Percentiles rank a stretch among this genome's conserved stretches.
Conservation (phyloP, 2,888 invertebrate genomes). For the Lapara coniferarum region DNA sequence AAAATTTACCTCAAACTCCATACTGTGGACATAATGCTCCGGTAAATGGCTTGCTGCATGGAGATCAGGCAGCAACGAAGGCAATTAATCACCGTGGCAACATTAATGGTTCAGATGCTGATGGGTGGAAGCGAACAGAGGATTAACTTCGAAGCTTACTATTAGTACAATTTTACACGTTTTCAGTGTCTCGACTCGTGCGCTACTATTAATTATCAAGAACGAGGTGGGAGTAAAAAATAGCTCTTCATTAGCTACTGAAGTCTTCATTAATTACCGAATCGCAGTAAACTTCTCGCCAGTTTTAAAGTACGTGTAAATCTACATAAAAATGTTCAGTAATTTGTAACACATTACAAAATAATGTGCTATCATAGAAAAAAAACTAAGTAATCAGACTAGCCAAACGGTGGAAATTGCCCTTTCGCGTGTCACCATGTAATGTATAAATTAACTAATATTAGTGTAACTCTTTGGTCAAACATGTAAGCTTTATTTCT, state of each 20-base stretch:
- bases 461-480: conserved; percentile 36
- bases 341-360: conserved; percentile 29
- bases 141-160: conserved; percentile 1
- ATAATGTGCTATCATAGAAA: conserved; percentile 30
- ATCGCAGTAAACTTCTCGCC: neutral
- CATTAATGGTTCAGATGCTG: conserved; percentile 21
- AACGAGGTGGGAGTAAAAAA: neutral
- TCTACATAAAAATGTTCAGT: no score
- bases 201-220: neutral
- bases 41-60: conserved; percentile 11
- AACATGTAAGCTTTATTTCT: conserved; percentile 30
- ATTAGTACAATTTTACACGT: conserved; percentile 1
- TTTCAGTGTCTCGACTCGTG: neutral
- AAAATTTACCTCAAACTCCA: neutral
- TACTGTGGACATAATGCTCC: conserved; percentile 12
- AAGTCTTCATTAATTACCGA: no score
- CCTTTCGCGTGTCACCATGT: conserved; percentile 56
- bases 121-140: conserved; percentile 12
- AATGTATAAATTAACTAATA: conserved; percentile 43
- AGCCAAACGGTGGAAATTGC: conserved; percentile 52
- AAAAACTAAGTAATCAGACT: conserved; percentile 51
- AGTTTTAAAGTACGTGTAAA: neutral
- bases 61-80: conserved; percentile 13
- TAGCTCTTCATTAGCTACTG: neutral
- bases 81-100: conserved; percentile 19